Evolutionary conservation across 2,797 vertebrate genomes (phyloP).

Genomic region (Borostomias antarcticus): DNA sequence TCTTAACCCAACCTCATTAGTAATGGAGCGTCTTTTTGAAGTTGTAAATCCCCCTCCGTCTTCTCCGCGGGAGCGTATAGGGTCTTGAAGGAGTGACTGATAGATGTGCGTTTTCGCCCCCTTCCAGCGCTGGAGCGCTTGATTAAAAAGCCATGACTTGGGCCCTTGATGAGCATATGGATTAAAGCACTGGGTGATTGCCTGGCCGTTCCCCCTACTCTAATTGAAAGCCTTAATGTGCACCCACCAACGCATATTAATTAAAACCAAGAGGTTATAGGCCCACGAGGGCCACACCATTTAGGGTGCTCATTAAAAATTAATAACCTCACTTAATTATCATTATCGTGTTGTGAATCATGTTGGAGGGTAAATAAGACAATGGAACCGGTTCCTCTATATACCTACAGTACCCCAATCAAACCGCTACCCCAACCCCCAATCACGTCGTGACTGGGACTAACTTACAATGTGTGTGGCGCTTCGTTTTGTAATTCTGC

Average conservation of each 20-base stretch:
- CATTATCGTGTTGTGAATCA: conserved; percentile 76
- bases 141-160: conserved; percentile 77
- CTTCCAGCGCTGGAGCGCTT: conserved; percentile 66
- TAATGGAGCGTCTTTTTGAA: conserved; percentile 57
- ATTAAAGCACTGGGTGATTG: conserved; percentile 78
- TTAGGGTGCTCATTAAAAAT: conserved; percentile 82
- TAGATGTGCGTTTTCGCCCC: conserved; percentile 61
- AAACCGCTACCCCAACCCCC: neutral
- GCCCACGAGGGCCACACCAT: conserved; percentile 74
- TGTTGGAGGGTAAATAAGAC: conserved; percentile 74
- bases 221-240: conserved; percentile 82
- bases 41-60: conserved; percentile 49
- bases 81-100: conserved; percentile 60
- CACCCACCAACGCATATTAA: conserved; percentile 79
- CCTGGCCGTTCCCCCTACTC: conserved; percentile 70
- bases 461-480: conserved; percentile 38
- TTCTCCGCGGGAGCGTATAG: conserved; percentile 23
- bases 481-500: conserved; percentile 30
- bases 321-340: conserved; percentile 82
- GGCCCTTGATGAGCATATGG: conserved; percentile 78
- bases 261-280: conserved; percentile 81
- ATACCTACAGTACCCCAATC: neutral
- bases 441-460: conserved; percentile 26
- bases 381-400: conserved; percentile 49
- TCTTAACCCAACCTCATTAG: conserved; percentile 71